phyloP scores from a whole-genome alignment of 2,888 invertebrate genomes.

The Operophtera brumata region DNA sequence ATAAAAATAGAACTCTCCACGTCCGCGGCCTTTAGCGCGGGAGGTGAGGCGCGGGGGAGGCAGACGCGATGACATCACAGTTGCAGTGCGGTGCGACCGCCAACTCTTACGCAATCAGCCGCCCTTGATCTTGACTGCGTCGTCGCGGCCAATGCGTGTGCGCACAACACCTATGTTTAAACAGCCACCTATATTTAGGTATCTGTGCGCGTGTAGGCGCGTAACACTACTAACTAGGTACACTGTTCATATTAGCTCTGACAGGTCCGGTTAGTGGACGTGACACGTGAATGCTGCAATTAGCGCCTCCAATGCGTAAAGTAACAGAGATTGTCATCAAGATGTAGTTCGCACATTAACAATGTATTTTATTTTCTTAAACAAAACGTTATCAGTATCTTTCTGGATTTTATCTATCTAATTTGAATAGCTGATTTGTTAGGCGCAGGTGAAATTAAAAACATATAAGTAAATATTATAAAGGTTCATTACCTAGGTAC shows the following conservation, averaged over 20 bases:
- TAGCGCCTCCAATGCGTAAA: conserved; percentile 42
- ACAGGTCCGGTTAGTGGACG: conserved; percentile 56
- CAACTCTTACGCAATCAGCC: conserved; percentile 78
- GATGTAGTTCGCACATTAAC: conserved; percentile 2
- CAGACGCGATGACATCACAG: conserved; percentile 78
- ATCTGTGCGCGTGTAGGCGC: conserved; percentile 70
- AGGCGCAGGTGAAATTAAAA: neutral
- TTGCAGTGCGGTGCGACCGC: conserved; percentile 75
- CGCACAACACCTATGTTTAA: conserved; percentile 58
- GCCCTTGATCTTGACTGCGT: conserved; percentile 82
- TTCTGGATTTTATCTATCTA: no score
- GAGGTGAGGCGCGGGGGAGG: conserved; percentile 48
- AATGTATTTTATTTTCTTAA: conserved; percentile 8
- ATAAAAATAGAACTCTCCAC: conserved; percentile 71
- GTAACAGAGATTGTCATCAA: conserved; percentile 27
- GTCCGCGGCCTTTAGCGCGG: conserved; percentile 64
- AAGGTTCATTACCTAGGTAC: neutral
- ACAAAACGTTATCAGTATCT: conserved; percentile 6
- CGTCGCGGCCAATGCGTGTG: conserved; percentile 75
- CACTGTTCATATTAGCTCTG: conserved; percentile 55
- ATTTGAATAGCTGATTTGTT: neutral
- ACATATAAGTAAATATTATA: neutral
- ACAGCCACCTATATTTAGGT: conserved; percentile 65
- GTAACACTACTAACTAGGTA: conserved; percentile 50
- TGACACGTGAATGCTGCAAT: conserved; percentile 47